Conservation (phyloP, 2,113 vertebrate genomes). For the Boleophthalmus pectinirostris region DNA sequence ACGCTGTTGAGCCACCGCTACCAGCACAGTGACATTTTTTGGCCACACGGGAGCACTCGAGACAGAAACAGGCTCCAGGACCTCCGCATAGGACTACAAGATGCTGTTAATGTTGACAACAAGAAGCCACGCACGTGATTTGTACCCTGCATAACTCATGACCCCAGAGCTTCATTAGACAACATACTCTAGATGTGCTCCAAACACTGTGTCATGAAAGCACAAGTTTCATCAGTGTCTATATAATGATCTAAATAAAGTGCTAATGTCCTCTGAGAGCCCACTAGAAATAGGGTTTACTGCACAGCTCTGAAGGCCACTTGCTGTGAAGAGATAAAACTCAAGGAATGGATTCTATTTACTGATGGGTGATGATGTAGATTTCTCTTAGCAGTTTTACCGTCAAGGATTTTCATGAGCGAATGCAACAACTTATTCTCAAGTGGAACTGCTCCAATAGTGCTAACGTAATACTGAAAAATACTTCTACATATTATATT, state of each 20-base stretch:
- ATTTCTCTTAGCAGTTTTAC: no score
- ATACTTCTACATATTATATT: no score
- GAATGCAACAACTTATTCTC: not conserved
- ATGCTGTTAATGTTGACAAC: conserved; percentile 40
- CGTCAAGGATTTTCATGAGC: not conserved
- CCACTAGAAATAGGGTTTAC: not conserved
- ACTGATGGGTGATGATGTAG: no score
- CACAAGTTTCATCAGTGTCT: not conserved
- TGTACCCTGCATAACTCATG: conserved; percentile 32
- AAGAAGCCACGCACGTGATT: conserved; percentile 37
- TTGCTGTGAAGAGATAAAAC: no score
- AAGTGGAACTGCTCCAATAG: not conserved
- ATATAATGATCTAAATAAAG: conserved; percentile 9
- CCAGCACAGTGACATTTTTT: conserved; percentile 59
- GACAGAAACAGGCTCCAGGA: conserved; percentile 28
- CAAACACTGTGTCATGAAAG: conserved; percentile 34
- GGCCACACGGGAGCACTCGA: conserved; percentile 33
- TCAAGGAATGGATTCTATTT: no score
- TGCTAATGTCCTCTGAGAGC: not conserved
- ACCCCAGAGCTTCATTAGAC: conserved; percentile 52
- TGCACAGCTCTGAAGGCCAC: not conserved
- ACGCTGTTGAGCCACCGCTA: conserved; percentile 38
- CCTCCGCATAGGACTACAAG: conserved; percentile 28
- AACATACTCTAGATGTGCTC: conserved; percentile 12
- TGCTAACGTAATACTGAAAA: not conserved